phyloP scores from a whole-genome alignment of 2,888 invertebrate genomes.

The Gymnoscelis rufifasciata region DNA sequence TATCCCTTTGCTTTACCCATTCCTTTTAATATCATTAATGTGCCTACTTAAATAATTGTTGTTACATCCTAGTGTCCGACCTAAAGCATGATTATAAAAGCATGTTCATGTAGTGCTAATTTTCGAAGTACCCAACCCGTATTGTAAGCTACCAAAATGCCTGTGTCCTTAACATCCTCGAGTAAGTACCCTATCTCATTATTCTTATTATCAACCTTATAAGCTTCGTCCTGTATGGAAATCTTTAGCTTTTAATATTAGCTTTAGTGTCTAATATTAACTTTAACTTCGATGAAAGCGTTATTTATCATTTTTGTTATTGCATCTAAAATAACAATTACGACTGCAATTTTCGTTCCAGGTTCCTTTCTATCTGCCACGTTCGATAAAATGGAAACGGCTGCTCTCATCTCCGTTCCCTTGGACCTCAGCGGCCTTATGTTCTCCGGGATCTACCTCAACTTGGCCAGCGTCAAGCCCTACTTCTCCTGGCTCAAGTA shows the following conservation, averaged over 20 bases:
- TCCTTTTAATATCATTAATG: not conserved
- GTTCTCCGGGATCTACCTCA: constrained; percentile 84
- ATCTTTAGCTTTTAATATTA: no score
- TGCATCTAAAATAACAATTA: no score
- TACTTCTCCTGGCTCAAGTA: constrained; percentile 80
- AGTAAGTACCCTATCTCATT: constrained; percentile 1
- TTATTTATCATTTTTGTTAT: no score
- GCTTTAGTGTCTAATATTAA: no score
- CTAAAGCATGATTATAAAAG: no score
- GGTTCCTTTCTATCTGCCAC: constrained; percentile 83
- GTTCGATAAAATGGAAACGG: constrained; percentile 83
- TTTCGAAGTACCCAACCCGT: not conserved
- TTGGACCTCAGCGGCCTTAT: constrained; percentile 82
- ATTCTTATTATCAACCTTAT: not conserved
- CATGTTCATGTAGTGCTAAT: not conserved
- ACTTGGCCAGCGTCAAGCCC: constrained; percentile 77
- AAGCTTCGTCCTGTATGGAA: not conserved
- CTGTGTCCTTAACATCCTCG: not conserved
- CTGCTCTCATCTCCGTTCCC: constrained; percentile 83
- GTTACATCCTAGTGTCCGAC: not conserved
- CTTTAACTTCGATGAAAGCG: no score
- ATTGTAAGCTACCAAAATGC: not conserved
- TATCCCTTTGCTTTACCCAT: constrained; percentile 1
- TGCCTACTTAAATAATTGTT: not conserved
- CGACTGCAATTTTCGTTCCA: no score